These are phyloP conservation scores for Emydura subglobosa DNA, from an alignment of 2,113 vertebrate genomes.

Conservation along the genomic window DNA sequence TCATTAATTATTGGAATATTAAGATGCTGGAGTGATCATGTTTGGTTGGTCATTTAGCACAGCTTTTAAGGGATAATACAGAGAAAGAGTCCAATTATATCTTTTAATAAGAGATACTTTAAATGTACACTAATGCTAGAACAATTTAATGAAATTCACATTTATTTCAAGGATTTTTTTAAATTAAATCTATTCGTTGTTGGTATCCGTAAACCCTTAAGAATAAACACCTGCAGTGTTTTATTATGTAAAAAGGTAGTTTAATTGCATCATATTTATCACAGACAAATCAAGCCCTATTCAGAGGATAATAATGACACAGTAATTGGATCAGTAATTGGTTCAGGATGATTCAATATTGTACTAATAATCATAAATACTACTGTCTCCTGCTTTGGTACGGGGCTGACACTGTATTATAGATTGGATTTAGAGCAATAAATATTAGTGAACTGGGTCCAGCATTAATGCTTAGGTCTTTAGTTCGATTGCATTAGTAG, in stretches of 20 bases:
- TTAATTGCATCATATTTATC: constrained; percentile 88
- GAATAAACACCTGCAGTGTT: constrained; percentile 89
- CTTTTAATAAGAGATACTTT: constrained; percentile 66
- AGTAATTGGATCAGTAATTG: constrained; percentile 89
- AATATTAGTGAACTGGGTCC: constrained; percentile 81
- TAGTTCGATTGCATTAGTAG: constrained; percentile 46
- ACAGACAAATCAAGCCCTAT: constrained; percentile 88
- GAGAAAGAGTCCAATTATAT: constrained; percentile 53
- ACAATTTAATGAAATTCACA: constrained; percentile 83
- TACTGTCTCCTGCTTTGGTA: constrained; percentile 82
- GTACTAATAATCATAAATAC: constrained; percentile 89
- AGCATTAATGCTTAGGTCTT: constrained; percentile 58
- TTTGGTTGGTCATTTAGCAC: constrained; percentile 67
- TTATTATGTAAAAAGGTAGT: constrained; percentile 89
- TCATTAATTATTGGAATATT: constrained; percentile 75
- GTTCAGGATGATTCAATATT: constrained; percentile 88
- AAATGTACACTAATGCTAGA: constrained; percentile 74
- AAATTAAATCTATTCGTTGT: constrained; percentile 88
- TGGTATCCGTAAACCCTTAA: constrained; percentile 85
- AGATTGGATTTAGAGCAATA: constrained; percentile 78
- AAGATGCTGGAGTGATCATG: constrained; percentile 73
- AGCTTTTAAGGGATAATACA: constrained; percentile 74
- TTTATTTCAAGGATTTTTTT: constrained; percentile 80
- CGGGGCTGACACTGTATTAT: constrained; percentile 80
- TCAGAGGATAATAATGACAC: constrained; percentile 88